Conservation (phyloP, 2,888 invertebrate species). For the Apamea sordens region DNA sequence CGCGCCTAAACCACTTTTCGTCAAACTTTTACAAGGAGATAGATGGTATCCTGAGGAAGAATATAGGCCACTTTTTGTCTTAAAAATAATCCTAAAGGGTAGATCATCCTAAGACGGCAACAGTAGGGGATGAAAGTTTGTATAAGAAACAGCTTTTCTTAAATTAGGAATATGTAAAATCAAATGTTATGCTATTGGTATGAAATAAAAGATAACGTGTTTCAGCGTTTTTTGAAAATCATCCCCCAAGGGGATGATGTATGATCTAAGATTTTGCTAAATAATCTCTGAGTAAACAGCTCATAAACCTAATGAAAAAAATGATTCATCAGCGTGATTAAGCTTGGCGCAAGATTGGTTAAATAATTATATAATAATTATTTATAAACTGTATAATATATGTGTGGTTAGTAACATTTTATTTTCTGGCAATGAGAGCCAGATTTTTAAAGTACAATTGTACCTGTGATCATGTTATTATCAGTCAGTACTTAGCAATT, state of each 20-base stretch:
- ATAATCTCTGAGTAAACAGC: slow-evolving; percentile 19
- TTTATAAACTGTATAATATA: not conserved
- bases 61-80: not conserved
- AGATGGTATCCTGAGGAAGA: not conserved
- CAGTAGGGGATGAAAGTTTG: too few species aligned
- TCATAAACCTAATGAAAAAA: slow-evolving; percentile 24
- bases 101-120: too few species aligned
- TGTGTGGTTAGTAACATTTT: not conserved
- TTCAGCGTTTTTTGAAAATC: not conserved
- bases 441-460: not conserved
- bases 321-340: slow-evolving; percentile 28
- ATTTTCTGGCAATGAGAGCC: not conserved
- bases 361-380: not conserved
- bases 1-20: not conserved
- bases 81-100: too few species aligned
- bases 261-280: slow-evolving; percentile 32
- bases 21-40: not conserved
- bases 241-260: not conserved
- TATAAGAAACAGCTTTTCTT: not conserved
- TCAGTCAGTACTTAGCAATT: not conserved
- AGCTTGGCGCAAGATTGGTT: not conserved
- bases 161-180: not conserved
- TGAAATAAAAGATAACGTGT: not conserved
- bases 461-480: not conserved
- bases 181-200: not conserved